Evolutionary conservation across 2,113 vertebrate genomes (phyloP).

Genomic region (Plotosus lineatus): DNA sequence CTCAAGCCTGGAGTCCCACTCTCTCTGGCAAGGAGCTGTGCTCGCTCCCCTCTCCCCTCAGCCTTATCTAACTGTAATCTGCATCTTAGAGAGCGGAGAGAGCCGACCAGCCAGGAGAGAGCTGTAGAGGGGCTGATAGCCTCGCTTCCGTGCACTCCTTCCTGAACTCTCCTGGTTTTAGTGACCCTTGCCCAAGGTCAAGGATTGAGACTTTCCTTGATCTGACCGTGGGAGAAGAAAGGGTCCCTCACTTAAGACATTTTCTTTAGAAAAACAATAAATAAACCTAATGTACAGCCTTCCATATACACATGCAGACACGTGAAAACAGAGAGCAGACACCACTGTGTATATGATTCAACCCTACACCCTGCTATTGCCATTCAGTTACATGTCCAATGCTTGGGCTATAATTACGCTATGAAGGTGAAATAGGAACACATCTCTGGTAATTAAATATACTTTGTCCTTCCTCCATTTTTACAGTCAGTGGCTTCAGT

Average conservation of each 20-base stretch:
- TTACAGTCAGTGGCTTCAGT: conserved; percentile 22
- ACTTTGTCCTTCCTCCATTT: conserved; percentile 28
- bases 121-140: conserved; percentile 66
- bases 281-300: neutral
- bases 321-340: conserved; percentile 49
- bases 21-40: conserved; percentile 44
- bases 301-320: neutral
- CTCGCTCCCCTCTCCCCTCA: conserved; percentile 33
- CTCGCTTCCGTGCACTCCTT: conserved; percentile 70
- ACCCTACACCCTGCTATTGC: conserved; percentile 59
- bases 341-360: conserved; percentile 63
- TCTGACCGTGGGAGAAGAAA: conserved; percentile 43
- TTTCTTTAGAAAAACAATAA: neutral
- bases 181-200: conserved; percentile 73
- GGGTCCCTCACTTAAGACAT: conserved; percentile 41
- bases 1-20: conserved; percentile 46
- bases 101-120: conserved; percentile 58
- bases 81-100: conserved; percentile 46
- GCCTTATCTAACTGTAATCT: conserved; percentile 60
- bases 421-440: conserved; percentile 27
- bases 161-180: conserved; percentile 72
- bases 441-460: conserved; percentile 37
- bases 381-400: conserved; percentile 56
- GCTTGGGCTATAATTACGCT: conserved; percentile 55
- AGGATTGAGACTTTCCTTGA: conserved; percentile 58